These are phyloP conservation scores for Bradypus variegatus DNA, from an alignment of 2,797 vertebrate genomes.

Conservation along the genomic window DNA sequence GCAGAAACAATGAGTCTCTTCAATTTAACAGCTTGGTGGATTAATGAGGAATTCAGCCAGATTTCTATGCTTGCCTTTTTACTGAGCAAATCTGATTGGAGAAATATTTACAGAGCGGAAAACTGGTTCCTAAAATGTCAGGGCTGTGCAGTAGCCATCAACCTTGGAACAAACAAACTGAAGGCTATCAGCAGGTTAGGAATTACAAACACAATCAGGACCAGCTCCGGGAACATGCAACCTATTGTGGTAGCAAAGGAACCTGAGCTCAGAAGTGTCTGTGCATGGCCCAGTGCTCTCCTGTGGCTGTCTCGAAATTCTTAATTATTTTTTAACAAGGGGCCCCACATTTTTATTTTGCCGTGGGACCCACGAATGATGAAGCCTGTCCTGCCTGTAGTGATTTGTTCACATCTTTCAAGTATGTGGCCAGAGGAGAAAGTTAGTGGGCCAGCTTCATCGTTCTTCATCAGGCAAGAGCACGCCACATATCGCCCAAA, in stretches of 20 bases:
- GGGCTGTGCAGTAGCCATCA: background rate
- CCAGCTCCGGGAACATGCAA: background rate
- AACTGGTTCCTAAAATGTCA: background rate
- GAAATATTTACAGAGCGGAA: background rate
- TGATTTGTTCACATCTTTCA: background rate
- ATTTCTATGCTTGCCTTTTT: background rate
- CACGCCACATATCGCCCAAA: background rate
- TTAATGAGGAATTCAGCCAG: background rate
- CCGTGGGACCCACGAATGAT: background rate
- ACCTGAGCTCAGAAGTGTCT: background rate
- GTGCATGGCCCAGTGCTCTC: background rate
- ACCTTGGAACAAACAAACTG: background rate
- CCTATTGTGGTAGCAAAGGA: background rate
- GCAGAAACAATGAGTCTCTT: background rate
- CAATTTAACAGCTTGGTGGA: background rate
- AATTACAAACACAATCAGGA: background rate
- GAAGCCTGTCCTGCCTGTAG: background rate
- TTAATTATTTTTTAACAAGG: background rate
- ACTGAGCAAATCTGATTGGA: background rate
- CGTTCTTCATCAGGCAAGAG: background rate
- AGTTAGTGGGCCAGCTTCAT: no score
- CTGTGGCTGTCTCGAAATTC: background rate
- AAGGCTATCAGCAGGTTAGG: background rate
- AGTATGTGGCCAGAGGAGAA: background rate
- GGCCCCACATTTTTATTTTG: background rate